A percentile compares a stretch with the other conserved stretches of the same genome.
These are phyloP conservation scores for Python bivittatus DNA, from an alignment of 2,113 vertebrate species.

Conservation along the genomic window DNA sequence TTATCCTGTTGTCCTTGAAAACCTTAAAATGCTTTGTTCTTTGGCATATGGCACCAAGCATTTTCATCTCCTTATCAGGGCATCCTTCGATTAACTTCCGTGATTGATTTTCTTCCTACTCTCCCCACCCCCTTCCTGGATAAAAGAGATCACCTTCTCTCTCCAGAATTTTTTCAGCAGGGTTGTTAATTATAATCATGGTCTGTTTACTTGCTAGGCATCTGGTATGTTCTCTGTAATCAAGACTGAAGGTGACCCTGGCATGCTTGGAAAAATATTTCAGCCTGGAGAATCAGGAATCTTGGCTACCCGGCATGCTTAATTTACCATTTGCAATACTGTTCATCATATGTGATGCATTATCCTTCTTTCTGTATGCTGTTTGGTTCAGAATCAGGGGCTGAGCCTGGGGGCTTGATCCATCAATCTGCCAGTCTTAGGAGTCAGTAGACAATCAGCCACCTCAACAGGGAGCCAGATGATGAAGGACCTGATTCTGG, in stretches of 20 bases:
- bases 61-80: slow-evolving; percentile 31
- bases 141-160: slow-evolving; percentile 34
- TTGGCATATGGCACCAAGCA: neutral
- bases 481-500: too few species aligned
- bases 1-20: slow-evolving; percentile 23
- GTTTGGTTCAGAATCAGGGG: neutral
- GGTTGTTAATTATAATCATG: slow-evolving; percentile 54
- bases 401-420: neutral
- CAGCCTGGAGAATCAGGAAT: neutral
- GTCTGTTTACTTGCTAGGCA: slow-evolving; percentile 48
- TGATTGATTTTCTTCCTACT: neutral
- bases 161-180: slow-evolving; percentile 28
- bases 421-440: neutral
- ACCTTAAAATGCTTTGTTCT: slow-evolving; percentile 23
- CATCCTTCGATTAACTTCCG: slow-evolving; percentile 37
- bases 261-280: neutral
- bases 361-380: fast-evolving
- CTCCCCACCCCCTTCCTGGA: neutral
- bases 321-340: neutral
- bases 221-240: slow-evolving; percentile 36
- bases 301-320: neutral
- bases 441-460: neutral
- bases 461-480: too few species aligned
- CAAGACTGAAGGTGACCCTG: slow-evolving; percentile 38
- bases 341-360: neutral